phyloP scores from a whole-genome alignment of 2,888 invertebrate species.

The Patella ulyssiponensis region DNA sequence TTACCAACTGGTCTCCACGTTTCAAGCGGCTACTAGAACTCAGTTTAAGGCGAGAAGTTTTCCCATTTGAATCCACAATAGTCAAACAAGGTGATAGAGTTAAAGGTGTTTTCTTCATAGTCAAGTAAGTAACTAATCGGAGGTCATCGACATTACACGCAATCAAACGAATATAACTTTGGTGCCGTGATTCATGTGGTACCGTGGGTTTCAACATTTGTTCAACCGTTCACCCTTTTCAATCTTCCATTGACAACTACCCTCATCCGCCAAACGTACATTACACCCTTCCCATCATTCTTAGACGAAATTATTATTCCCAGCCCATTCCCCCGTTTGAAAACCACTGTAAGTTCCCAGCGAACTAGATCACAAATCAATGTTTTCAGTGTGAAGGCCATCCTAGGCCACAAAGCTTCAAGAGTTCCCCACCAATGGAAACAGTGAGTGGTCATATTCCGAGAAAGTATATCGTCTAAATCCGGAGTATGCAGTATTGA shows the following conservation, averaged over 20 bases:
- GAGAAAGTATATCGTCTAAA: no score
- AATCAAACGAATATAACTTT: not conserved
- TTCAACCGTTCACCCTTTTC: not conserved
- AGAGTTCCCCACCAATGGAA: no score
- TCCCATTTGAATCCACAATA: conserved; percentile 59
- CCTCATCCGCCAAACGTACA: not conserved
- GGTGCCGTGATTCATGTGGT: not conserved
- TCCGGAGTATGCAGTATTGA: no score
- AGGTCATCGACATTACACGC: not conserved
- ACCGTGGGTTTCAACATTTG: no score
- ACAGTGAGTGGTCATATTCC: no score
- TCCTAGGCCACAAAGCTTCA: no score
- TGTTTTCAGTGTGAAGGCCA: no score
- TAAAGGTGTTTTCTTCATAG: conserved; percentile 61
- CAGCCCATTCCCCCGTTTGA: no score
- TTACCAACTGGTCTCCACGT: conserved; percentile 57
- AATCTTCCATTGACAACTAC: not conserved
- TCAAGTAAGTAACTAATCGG: conserved; percentile 46
- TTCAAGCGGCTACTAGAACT: conserved; percentile 65
- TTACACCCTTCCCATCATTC: not conserved
- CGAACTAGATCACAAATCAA: no score
- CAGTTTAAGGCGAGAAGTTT: conserved; percentile 62
- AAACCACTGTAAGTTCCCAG: no score
- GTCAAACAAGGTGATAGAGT: conserved; percentile 63
- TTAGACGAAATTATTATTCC: no score